Evolutionary conservation across 35 echinoderm and acorn worm genomes (phyloP), one percentile per base, ranked within the genome.

Genomic region (Holothuria glaberrima): DNA sequence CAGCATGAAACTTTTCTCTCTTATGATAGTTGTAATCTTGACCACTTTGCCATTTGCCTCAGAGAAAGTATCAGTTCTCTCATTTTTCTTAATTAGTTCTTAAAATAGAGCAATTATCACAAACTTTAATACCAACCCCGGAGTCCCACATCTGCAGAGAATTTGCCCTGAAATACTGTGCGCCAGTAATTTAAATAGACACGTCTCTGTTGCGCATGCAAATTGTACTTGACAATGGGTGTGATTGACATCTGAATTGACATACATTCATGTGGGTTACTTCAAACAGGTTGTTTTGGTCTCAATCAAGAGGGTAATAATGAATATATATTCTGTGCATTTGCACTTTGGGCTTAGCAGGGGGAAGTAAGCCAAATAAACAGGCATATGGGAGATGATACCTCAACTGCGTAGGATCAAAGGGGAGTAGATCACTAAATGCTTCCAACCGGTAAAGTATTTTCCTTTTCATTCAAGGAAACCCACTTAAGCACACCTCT

Each of bases 351-450:
- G 2, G 13, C 80, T 36, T 63, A 61, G 59, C 80, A 84, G 80
- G 80, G 80, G 80, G 48, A 84, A 58, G 80, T 61, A 57, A 58
- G 80, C 26, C 80, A 84, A 61, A 84, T 84, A 84, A 84, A 84
- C 80, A 84, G 59, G 32, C 56, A 63, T 25, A 12, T 17, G 80
- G 80, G 57, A 84, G 33, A 33, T 61, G 80, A 84, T 84, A 59
- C 30, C 6, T 61, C 80, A 17, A 48, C 50, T 48, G 41, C 41
- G 24, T 61, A 10, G 56, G 59, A 84, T 61, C 80, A 84, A 84
- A 59, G 54, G 80, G 59, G 59, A 28, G 30, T 84, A 30, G 48
- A 56, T 84, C 57, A 34, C 54, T 61, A 84, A 63, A 84, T 24
- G 74, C 22, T 61, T 58, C 34, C 56, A 84, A 58, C 80, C 28